Percentiles rank a stretch among this genome's conserved stretches.
Evolutionary conservation across 2,113 vertebrate species (phyloP).

Genomic region (Geococcyx californianus): DNA sequence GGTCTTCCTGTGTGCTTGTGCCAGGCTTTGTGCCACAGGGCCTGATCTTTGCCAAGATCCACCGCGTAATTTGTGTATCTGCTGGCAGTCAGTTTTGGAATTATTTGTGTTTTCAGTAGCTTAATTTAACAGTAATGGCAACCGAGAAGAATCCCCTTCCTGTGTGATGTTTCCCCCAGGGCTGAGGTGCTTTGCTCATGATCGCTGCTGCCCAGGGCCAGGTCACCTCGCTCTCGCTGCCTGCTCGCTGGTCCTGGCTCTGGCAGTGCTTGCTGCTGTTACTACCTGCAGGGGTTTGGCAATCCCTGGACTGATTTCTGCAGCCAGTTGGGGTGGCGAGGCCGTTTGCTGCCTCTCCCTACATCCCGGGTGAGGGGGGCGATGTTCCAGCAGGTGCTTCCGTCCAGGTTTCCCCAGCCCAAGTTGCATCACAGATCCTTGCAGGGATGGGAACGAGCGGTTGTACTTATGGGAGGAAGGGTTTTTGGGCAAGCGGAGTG

Average conservation of each 20-base stretch:
- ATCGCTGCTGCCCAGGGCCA: neutral
- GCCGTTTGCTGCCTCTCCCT: conserved; percentile 47
- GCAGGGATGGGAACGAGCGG: conserved; percentile 7
- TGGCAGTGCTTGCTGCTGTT: neutral
- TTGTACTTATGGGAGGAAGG: conserved; percentile 11
- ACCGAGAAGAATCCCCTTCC: neutral
- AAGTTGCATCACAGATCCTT: conserved; percentile 33
- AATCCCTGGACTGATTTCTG: conserved; percentile 48
- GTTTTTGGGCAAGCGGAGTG: neutral
- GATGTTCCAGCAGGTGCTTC: conserved; percentile 16
- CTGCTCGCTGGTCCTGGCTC: neutral
- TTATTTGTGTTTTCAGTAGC: conserved; percentile 29
- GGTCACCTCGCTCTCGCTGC: neutral
- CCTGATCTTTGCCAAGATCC: conserved; percentile 4
- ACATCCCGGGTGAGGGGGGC: neutral
- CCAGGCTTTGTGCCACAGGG: neutral
- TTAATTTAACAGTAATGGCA: conserved; percentile 7
- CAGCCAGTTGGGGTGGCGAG: neutral
- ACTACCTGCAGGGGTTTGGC: conserved; percentile 30
- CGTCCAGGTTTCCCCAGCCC: conserved; percentile 25
- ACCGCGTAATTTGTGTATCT: neutral
- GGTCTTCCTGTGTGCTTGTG: neutral
- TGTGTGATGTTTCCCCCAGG: conserved; percentile 30
- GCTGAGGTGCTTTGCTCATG: neutral
- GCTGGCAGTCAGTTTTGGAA: conserved; percentile 6